Evolutionary conservation across 2,797 vertebrate species (phyloP), one percentile per base, ranked within the genome.

Genomic region (Aeoliscus strigatus): DNA sequence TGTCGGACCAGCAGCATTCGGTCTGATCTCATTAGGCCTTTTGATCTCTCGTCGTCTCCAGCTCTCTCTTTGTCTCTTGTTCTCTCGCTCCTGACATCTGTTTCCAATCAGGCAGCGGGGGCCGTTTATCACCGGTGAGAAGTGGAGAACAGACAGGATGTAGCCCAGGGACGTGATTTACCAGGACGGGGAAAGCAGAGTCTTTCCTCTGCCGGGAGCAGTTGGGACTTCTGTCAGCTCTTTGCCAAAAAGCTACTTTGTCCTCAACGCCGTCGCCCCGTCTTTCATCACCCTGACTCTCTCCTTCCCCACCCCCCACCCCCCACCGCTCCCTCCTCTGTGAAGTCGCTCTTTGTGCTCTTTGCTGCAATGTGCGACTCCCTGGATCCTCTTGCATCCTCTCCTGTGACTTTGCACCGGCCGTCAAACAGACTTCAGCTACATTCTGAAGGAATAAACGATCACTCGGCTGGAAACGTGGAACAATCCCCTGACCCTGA

Each of bases 61-160:
- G 31, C 38, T 25, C 36, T 8, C 10, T 39, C 18, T 7, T 25
- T 29, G 42, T 23, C 12, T 16, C 10, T 41, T 32, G 35, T 37
- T 43, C 27, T 50, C 26, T 31, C 47, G 24, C 50, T 66, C 42
- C 12, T 2, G 39, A 70, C 79, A 83, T 83, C 80, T 81, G 80
- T 63, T 79, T 76, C 55, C 77, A 62, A 81, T 78, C 31, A 67
- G 39, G 60, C 61, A 14, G 58, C 36, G n/a, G 3, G 43, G 56
- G 24, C 70, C 41, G 58, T 77, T 69, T 70, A 71, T 60, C 13
- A 64, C 69, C 43, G 33, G 57, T 56, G 70, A 70, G 72, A 70
- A 67, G 63, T 60, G 43, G 56, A 65, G 69, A 70, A 60, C 72
- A 70, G 76, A 63, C 80, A 80, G 75, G 80, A 79, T 68, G 77